Conservation (phyloP, 2,888 invertebrate species). For the Perdita meconis region DNA sequence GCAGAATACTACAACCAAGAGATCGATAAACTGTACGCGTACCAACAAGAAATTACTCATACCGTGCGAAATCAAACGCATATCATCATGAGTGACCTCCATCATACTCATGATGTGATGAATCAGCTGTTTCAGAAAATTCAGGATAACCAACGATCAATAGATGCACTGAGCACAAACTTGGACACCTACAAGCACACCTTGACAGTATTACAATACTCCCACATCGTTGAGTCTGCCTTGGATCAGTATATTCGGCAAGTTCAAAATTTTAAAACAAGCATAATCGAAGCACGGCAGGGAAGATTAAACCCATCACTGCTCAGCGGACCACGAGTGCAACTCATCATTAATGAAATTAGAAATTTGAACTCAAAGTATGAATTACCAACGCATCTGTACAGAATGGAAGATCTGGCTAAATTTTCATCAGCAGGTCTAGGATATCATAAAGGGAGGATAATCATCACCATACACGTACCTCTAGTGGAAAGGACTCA, state of each 20-base stretch:
- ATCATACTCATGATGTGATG: slow-evolving; percentile 2
- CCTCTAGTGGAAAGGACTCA: background rate
- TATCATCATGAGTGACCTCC: background rate
- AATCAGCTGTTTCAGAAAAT: background rate
- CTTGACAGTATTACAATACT: background rate
- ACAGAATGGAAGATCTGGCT: background rate
- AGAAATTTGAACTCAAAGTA: background rate
- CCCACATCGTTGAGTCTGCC: background rate
- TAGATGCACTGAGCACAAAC: background rate
- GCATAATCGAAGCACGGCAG: background rate
- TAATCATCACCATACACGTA: background rate
- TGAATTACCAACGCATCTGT: background rate
- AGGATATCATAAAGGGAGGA: background rate
- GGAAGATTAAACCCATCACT: background rate
- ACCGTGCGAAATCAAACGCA: background rate
- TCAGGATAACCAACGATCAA: background rate
- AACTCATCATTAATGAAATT: background rate
- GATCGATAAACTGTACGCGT: background rate
- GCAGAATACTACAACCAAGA: background rate
- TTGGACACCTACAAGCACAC: background rate
- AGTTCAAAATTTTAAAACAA: background rate
- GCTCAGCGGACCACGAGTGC: background rate
- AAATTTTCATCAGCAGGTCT: background rate
- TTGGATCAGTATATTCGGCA: background rate
- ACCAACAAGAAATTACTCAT: background rate